Percentiles rank a stretch among this genome's conserved stretches.
Evolutionary conservation across 2,888 invertebrate species (phyloP).

Genomic region (Eurytoma californica): DNA sequence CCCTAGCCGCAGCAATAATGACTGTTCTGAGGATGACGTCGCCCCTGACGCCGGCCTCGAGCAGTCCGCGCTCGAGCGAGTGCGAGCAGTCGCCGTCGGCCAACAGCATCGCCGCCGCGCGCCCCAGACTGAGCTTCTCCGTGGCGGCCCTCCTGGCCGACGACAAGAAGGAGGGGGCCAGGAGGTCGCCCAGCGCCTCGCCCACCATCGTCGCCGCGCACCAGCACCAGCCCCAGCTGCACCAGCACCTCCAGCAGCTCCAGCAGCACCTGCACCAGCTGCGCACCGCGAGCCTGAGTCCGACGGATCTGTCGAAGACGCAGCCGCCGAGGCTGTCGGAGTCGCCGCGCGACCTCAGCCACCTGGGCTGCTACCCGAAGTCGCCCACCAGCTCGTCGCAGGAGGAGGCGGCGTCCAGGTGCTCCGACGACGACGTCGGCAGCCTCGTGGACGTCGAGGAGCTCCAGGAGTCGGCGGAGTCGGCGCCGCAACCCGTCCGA

Average conservation of each 20-base stretch:
- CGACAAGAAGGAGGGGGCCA: constrained; percentile 67
- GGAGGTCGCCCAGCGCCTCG: constrained; percentile 40
- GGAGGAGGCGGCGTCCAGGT: constrained; percentile 63
- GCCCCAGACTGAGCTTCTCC: constrained; percentile 76
- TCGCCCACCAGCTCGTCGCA: constrained; percentile 69
- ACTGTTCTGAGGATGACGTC: constrained; percentile 73
- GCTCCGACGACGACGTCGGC: constrained; percentile 75
- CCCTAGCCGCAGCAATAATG: constrained; percentile 61
- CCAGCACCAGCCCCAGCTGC: constrained; percentile 41
- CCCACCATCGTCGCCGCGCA: constrained; percentile 27
- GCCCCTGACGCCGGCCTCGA: constrained; percentile 69
- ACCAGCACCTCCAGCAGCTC: constrained; percentile 49
- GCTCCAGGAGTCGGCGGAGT: constrained; percentile 66
- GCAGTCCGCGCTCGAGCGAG: constrained; percentile 66
- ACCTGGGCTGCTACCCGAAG: constrained; percentile 55
- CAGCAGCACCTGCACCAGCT: constrained; percentile 51
- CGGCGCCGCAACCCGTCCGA: constrained; percentile 65
- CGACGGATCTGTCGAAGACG: constrained; percentile 56
- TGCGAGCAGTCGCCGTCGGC: constrained; percentile 65
- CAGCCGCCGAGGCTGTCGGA: constrained; percentile 36
- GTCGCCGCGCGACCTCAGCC: constrained; percentile 53
- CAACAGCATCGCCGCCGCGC: constrained; percentile 49
- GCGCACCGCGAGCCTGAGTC: constrained; percentile 51
- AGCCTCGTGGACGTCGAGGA: constrained; percentile 89
- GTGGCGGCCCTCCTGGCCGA: constrained; percentile 79